Base-by-base conservation (phyloP, 2,888 invertebrate species). In the Cheilosia soror region DNA sequence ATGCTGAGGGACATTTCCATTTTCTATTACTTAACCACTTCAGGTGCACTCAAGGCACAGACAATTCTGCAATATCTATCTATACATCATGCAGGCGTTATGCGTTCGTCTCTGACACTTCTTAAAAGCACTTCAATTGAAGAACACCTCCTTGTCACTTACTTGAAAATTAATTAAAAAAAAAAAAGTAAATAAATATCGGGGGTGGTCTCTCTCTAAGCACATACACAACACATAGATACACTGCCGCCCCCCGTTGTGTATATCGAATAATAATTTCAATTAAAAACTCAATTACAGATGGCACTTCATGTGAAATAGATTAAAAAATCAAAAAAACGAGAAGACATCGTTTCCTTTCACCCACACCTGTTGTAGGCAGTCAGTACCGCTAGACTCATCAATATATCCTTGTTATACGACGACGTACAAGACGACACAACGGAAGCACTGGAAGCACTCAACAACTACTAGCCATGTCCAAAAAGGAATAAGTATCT, bases 221-320 rank as follows among this genome's bases (percentile, higher is more conserved):
- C 44, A 53, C 42, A 53, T 44, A 60, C 58, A 27, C 66, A 29
- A n/a, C 15, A 37, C 25, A 27, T 13, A 27, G 29, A n/a, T 11
- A 3, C 58, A 15, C 53, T 42, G 27, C 6, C 31, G 13, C 40
- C 55, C 31, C 13, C 40, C 44, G 31, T 47, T 51, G 51, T 40
- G 33, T 72, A 77, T 73, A 85, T 80, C 71, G 83, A 87, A 88
- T 83, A 85, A 87, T 88, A 88, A 88, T 88, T 88, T 82, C 88
- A 88, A 88, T 88, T 88, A 88, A 88, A 88, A 88, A 88, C 88
- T 87, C 88, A 88, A 88, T 88, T 88, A 88, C 77, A 88, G 87
- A 85, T 87, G 87, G 76, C 87, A 87, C 87, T 88, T 87, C 60
- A 84, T 72, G 63, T 68, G 53, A 73, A 85, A 65, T 63, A 84